Evolutionary conservation across 2,797 vertebrate genomes (phyloP), one percentile per base, ranked within the genome.

Genomic region (Sciaenops ocellatus): DNA sequence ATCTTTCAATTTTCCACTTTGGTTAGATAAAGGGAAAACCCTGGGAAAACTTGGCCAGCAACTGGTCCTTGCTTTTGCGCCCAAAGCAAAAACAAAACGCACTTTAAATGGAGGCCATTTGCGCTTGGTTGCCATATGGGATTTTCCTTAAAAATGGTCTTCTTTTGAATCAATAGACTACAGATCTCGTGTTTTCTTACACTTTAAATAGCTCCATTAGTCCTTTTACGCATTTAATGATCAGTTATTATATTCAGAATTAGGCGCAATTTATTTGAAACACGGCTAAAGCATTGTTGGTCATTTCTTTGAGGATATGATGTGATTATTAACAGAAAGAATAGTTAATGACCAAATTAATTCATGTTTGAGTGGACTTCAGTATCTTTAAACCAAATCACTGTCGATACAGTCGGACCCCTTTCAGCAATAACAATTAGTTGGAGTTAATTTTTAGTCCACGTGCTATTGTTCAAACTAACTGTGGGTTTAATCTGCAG

Each of bases 1-100:
- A 92, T 69, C 79, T 89, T 90, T 88, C 89, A 91, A 93, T 94
- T 95, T 95, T 94, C 93, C 95, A 94, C 94, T 89, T 84, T 88
- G 79, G 47, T 41, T 71, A 80, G 87, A 94, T 88, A 92, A 94
- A 94, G 89, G 87, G 69, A 38, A 74, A 82, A 70, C 73, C 93
- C 84, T 94, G 94, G 92, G 93, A 94, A 93, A 78, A 75, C 69
- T 67, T 78, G 67, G 71, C 55, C 75, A 26, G 71, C 56, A 80
- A 90, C 65, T 76, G 81, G 82, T 82, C 80, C 74, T 79, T 90
- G 69, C 22, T 80, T 80, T 57, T 46, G 44, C 57, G 17, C 5
- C 34, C 16, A 61, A 61, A 64, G 44, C 54, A 80, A 68, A 82
- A 83, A 87, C 70, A 85, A 89, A 84, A 84, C 61, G 12, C 75